Percentiles rank a stretch among this genome's conserved stretches.
phyloP scores from a whole-genome alignment of 2,113 vertebrate genomes.

The Hypomesus transpacificus region DNA sequence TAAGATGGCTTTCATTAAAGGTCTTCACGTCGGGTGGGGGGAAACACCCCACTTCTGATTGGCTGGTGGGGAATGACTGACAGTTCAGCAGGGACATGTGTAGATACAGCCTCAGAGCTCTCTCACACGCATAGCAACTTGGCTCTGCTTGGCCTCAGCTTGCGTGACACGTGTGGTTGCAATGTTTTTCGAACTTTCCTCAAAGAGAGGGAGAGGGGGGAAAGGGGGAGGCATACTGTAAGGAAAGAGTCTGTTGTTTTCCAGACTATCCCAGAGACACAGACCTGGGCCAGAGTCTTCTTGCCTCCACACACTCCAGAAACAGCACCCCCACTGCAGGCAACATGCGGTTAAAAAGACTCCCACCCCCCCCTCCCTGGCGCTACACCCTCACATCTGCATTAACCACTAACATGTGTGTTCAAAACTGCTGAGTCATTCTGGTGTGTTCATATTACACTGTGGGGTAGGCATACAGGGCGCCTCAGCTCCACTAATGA shows the following conservation, averaged over 20 bases:
- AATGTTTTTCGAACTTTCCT: constrained; percentile 5
- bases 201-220: neutral
- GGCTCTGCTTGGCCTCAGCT: neutral
- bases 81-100: constrained; percentile 13
- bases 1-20: constrained; percentile 59
- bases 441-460: constrained; percentile 22
- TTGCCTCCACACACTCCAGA: neutral
- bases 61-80: constrained; percentile 35
- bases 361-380: neutral
- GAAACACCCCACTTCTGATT: constrained; percentile 56
- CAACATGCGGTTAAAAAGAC: constrained; percentile 1
- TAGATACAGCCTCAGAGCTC: neutral
- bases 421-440: constrained; percentile 66
- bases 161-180: neutral
- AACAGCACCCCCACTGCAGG: neutral
- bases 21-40: constrained; percentile 9
- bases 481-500: neutral
- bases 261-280: neutral
- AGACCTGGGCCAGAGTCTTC: neutral
- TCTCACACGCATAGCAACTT: constrained; percentile 7
- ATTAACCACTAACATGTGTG: constrained; percentile 66
- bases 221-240: neutral
- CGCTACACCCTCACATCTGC: constrained; percentile 11
- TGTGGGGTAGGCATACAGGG: neutral
- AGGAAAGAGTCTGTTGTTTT: neutral